Base-by-base conservation (phyloP, 1,140 invertebrate genomes). In the Hyles euphorbiae region DNA sequence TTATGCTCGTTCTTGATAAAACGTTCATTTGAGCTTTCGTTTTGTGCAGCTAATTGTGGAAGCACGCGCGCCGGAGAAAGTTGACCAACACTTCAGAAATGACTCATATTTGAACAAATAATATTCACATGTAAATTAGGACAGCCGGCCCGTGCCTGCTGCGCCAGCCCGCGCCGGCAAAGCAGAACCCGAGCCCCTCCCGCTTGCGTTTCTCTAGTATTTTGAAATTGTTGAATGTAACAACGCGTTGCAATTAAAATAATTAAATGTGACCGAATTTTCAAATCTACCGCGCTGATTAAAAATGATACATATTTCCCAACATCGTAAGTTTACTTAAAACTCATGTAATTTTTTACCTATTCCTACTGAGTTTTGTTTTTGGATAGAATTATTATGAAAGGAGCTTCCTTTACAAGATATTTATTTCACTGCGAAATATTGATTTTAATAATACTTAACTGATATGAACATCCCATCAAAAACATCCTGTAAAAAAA, bases 71-170 rank as follows among this genome's bases (percentile, higher is more conserved):
- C 50, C 60, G 80, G 81, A 77, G 80, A 87, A 87, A 84, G 81
- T 82, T 70, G 76, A 58, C 67, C 69, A 60, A 63, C 70, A 66
- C 71, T 77, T 78, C 71, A 58, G 58, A 76, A 78, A 76, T 83
- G 81, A 86, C 67, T 86, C 81, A 80, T 80, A 78, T 83, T 77
- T 76, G 68, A 72, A 83, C 74, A 75, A 81, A 77, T 76, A 81
- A 81, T 83, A 80, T 78, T 77, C 71, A 79, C 67, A 67, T 83
- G 74, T 78, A 76, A 84, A 83, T 86, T 77, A 79, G 78, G 72
- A 67, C 70, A 62, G 36, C 22, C 22, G 2, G 2, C 22, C 2
- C 22, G 22, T 2, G 36, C 36, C 4, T 2, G 36, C 1, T 2
- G 36, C 5, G 36, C 36, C 5, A 2, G 5, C 36, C 1, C 36